Evolutionary conservation across 2,888 invertebrate genomes (phyloP), one percentile per base, ranked within the genome.

Genomic region (Netelia fuscicornis): DNA sequence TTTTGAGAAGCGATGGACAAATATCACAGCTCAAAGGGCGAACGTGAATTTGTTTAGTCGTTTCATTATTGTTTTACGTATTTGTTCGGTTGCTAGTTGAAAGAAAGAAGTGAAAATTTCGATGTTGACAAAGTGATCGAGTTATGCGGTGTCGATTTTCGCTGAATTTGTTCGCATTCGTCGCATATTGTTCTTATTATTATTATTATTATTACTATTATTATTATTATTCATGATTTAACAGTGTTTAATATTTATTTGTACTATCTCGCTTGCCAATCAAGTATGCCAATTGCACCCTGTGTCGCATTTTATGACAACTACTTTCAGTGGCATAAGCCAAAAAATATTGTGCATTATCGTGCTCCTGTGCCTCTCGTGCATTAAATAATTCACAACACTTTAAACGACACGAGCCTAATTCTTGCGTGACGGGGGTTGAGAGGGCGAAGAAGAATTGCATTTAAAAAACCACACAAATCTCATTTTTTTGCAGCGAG

Each of bases 401-500:
- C 20, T 37, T 37, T 44, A 64, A 37, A 56, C 68, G 52, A 13
- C n/a, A 62, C 20, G 62, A 10, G 6, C 60, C 68, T 62, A 70
- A 74, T 67, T 70, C 65, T 65, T 71, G 65, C 64, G 25, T 48
- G 52, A 74, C 30, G 58, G 9, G 58, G 2, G 8, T 48, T 48
- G 74, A 72, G 65, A 58, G 23, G 37, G 56, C 75, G 17, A n/a
- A 64, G n/a, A 20, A 71, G 58, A 64, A 52, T 60, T 75, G 52
- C 11, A 37, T 72, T 75, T 13, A 20, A 70, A 71, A 64, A 76
- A 58, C 83, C 68, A 74, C 77, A 65, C n/a, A 72, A 78, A 85
- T 83, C 64, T 85, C 67, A 77, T 93, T 93, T 91, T 93, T 89
- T 93, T 93, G 85, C 93, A 93, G 93, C 89, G 93, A 93, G 90